Conservation (phyloP, 2,888 invertebrate species). For the Lasioglossum morio region DNA sequence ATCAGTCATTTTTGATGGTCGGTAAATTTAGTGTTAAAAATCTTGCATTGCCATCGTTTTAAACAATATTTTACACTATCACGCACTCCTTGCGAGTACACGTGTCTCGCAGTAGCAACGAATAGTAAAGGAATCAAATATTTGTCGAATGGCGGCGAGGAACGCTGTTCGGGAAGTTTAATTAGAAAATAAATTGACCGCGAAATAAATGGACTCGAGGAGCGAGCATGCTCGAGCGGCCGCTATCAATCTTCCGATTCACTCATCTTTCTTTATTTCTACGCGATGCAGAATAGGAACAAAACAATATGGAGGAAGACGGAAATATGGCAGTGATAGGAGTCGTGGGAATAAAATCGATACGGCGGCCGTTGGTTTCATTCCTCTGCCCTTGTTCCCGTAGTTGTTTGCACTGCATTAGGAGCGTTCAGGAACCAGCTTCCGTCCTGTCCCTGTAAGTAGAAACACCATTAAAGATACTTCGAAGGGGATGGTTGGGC, state of each 20-base stretch:
- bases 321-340: conserved; percentile 27
- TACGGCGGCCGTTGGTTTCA: background rate
- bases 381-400: conserved; percentile 26
- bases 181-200: conserved; percentile 23
- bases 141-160: background rate
- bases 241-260: conserved; percentile 41
- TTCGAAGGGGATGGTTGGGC: conserved; percentile 23
- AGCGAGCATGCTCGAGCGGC: conserved; percentile 19
- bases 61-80: no score
- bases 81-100: background rate
- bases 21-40: no score
- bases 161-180: conserved; percentile 13
- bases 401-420: conserved; percentile 44
- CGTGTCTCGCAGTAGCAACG: background rate
- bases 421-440: conserved; percentile 45
- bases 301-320: background rate
- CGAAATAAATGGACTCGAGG: conserved; percentile 42
- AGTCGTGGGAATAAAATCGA: conserved; percentile 10
- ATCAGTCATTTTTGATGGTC: no score
- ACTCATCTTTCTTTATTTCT: background rate
- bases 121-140: background rate
- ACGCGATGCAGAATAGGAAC: background rate
- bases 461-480: conserved; percentile 61
- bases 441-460: conserved; percentile 34
- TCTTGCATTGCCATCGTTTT: no score